Percentiles rank a stretch among this genome's conserved stretches.
phyloP scores from a whole-genome alignment of 2,888 invertebrate species.

The Flabesymbios commensalis region DNA sequence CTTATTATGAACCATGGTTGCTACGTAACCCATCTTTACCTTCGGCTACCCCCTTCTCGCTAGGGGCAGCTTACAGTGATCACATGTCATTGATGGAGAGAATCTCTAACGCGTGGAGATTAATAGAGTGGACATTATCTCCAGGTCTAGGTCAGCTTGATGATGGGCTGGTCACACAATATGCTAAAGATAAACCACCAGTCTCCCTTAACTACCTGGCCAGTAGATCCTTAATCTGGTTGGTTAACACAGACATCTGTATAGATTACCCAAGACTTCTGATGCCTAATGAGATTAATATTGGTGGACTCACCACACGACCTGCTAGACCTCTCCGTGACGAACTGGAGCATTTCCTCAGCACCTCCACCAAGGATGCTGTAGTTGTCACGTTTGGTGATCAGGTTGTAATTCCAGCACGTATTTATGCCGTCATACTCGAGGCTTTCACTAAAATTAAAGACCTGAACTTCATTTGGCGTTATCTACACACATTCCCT shows the following conservation, averaged over 20 bases:
- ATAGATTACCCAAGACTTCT: slow-evolving; percentile 24
- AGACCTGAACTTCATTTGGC: background rate
- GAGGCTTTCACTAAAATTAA: background rate
- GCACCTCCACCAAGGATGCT: too few relatives aligned
- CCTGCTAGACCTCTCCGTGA: too few relatives aligned
- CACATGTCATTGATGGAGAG: slow-evolving; percentile 24
- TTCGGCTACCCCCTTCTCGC: slow-evolving; percentile 12
- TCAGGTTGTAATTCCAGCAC: too few relatives aligned
- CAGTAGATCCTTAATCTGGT: slow-evolving; percentile 14
- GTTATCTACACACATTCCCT: background rate
- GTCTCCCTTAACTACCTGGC: slow-evolving; percentile 10
- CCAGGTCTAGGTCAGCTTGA: slow-evolving; percentile 1
- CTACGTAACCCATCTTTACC: slow-evolving; percentile 19
- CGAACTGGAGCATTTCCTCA: too few relatives aligned
- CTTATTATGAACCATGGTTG: slow-evolving; percentile 25
- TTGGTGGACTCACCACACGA: slow-evolving; percentile 23
- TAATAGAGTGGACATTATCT: slow-evolving; percentile 13
- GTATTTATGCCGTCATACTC: too few relatives aligned
- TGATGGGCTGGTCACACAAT: too few relatives aligned
- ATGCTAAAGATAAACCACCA: slow-evolving; percentile 14
- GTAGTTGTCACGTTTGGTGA: too few relatives aligned
- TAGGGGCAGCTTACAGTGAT: slow-evolving; percentile 2
- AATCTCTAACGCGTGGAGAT: slow-evolving; percentile 14
- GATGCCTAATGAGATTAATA: slow-evolving; percentile 19
- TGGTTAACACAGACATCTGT: slow-evolving; percentile 17